A percentile compares a stretch with the other conserved stretches of the same genome.
Conservation (phyloP, 2,888 invertebrate species). For the Odontocerum albicorne region DNA sequence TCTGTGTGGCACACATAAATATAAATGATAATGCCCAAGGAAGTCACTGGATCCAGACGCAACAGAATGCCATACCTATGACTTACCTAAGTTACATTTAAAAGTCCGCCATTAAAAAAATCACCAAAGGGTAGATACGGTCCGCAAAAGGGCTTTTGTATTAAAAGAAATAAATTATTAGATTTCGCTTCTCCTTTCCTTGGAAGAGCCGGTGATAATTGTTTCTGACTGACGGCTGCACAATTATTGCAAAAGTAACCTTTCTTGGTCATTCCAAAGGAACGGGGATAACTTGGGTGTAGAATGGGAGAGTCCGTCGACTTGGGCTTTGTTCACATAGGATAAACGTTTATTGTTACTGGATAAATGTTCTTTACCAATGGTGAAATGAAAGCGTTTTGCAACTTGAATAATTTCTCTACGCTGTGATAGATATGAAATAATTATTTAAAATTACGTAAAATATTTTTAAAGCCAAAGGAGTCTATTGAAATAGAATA, state of each 20-base stretch:
- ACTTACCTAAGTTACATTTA: conserved; percentile 12
- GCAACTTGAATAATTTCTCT: too few species aligned
- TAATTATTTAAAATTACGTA: too few species aligned
- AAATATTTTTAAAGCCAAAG: too few species aligned
- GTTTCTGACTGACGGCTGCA: conserved; percentile 24
- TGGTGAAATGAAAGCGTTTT: too few species aligned
- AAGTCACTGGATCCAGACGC: conserved; percentile 16
- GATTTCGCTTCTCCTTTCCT: conserved; percentile 17
- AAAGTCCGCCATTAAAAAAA: conserved; percentile 17
- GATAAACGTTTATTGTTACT: too few species aligned
- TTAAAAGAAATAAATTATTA: conserved; percentile 34
- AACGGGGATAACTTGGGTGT: background rate
- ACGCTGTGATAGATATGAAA: too few species aligned
- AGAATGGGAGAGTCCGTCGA: conserved; percentile 14
- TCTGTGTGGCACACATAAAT: conserved; percentile 33
- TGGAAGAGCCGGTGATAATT: conserved; percentile 24
- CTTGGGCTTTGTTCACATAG: conserved; percentile 2
- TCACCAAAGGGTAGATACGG: conserved; percentile 23
- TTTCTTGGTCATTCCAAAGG: conserved; percentile 14
- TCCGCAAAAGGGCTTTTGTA: conserved; percentile 22
- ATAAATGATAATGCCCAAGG: conserved; percentile 32
- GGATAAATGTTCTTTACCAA: too few species aligned
- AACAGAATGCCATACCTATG: background rate
- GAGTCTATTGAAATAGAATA: too few species aligned
- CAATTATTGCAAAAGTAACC: conserved; percentile 24